phyloP scores from a whole-genome alignment of 2,113 vertebrate genomes.

The Falcunculus frontatus region DNA sequence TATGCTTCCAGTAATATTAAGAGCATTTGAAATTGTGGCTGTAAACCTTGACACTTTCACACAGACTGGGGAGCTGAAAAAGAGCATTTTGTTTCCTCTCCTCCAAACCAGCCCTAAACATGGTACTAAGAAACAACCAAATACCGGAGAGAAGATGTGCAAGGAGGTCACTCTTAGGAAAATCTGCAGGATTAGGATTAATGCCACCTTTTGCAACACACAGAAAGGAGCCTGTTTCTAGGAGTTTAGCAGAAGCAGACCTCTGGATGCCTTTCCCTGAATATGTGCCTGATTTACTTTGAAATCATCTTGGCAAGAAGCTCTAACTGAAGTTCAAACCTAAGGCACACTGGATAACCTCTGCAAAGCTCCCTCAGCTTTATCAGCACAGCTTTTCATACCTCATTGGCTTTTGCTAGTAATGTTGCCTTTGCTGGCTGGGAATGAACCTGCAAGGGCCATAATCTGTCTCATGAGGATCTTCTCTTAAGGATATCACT shows the following conservation, averaged over 20 bases:
- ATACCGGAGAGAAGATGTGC: neutral
- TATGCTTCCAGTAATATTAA: constrained; percentile 79
- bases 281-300: neutral
- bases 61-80: constrained; percentile 2
- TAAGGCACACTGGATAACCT: neutral
- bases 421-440: neutral
- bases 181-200: neutral
- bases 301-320: constrained; percentile 15
- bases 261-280: neutral
- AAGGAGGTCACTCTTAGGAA: neutral
- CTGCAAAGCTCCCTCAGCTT: neutral
- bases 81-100: constrained; percentile 18
- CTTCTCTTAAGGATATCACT: neutral
- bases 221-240: neutral
- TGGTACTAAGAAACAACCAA: neutral
- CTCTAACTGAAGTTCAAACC: neutral
- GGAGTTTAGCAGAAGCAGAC: neutral
- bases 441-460: neutral
- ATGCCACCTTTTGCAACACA: neutral
- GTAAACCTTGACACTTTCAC: constrained; percentile 70
- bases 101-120: neutral
- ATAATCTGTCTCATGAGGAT: neutral
- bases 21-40: constrained; percentile 71
- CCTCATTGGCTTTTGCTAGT: neutral
- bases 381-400: neutral